Conservation (phyloP, 2,113 vertebrate species). For the Callaeas wilsoni region DNA sequence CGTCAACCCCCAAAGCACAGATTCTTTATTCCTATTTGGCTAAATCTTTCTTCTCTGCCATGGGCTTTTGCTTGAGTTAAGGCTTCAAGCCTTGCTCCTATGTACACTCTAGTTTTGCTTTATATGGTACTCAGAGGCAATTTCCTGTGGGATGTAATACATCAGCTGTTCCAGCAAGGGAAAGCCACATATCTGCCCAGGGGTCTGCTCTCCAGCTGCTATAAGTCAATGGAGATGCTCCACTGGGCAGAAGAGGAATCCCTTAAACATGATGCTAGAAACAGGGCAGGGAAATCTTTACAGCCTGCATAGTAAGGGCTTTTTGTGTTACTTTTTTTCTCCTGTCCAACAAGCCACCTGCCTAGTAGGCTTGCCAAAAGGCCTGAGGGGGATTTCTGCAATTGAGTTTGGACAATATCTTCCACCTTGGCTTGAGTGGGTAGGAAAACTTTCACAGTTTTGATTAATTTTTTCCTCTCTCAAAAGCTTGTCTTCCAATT, state of each 20-base stretch:
- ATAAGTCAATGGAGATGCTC: slow-evolving; percentile 20
- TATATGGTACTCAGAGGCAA: neutral
- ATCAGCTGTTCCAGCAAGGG: neutral
- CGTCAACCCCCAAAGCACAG: neutral
- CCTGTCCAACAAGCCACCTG: neutral
- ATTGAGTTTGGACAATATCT: neutral
- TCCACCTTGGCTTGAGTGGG: neutral
- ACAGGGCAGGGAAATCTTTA: neutral
- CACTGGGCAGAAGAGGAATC: neutral
- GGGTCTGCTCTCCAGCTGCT: neutral
- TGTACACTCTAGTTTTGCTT: neutral
- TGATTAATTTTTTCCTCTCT: neutral
- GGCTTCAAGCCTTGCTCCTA: neutral
- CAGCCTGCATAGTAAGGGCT: neutral
- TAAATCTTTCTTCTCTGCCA: neutral
- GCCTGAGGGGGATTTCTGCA: neutral
- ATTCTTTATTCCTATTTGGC: neutral
- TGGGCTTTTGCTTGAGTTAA: neutral
- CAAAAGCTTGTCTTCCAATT: neutral
- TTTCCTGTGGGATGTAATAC: slow-evolving; percentile 18
- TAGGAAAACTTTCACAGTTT: neutral
- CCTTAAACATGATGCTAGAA: neutral
- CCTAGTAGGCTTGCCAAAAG: neutral
- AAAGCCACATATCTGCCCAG: neutral
- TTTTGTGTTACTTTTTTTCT: neutral